A percentile compares a stretch with the other conserved stretches of the same genome.
Conservation (phyloP, 2,888 invertebrate species). For the Anthophora plumipes region DNA sequence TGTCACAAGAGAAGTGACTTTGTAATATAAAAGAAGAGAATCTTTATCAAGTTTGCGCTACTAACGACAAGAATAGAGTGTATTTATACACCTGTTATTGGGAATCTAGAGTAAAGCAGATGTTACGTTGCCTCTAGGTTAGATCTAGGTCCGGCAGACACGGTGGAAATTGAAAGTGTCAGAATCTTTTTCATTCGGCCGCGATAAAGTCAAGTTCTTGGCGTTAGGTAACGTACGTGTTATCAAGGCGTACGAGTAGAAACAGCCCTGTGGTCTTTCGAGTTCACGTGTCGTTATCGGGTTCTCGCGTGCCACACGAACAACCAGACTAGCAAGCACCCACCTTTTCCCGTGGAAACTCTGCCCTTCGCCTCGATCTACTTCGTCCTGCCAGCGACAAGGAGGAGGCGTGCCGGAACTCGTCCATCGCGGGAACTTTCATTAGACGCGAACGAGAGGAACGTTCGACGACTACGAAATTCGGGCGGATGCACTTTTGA, state of each 20-base stretch:
- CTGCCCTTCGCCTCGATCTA: constrained; percentile 23
- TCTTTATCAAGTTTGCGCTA: too few species aligned
- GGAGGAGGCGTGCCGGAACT: constrained; percentile 64
- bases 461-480: constrained; percentile 33
- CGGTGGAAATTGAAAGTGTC: constrained; percentile 53
- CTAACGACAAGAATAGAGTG: too few species aligned
- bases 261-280: constrained; percentile 30
- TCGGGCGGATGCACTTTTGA: not conserved
- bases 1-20: too few species aligned
- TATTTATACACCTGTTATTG: too few species aligned
- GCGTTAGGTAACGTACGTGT: not conserved
- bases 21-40: too few species aligned
- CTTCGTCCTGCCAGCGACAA: constrained; percentile 45
- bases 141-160: constrained; percentile 11
- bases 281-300: constrained; percentile 64
- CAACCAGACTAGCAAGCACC: too few species aligned
- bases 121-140: constrained; percentile 3
- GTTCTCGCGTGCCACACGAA: constrained; percentile 71
- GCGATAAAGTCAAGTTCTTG: constrained; percentile 45
- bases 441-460: constrained; percentile 37
- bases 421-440: constrained; percentile 52
- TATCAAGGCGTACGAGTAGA: constrained; percentile 45
- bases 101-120: not conserved
- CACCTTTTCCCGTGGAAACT: constrained; percentile 43
- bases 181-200: constrained; percentile 20